A percentile compares a stretch with the other conserved stretches of the same genome.
Evolutionary conservation across 2,113 vertebrate genomes (phyloP).

Genomic region (Vulpes vulpes): DNA sequence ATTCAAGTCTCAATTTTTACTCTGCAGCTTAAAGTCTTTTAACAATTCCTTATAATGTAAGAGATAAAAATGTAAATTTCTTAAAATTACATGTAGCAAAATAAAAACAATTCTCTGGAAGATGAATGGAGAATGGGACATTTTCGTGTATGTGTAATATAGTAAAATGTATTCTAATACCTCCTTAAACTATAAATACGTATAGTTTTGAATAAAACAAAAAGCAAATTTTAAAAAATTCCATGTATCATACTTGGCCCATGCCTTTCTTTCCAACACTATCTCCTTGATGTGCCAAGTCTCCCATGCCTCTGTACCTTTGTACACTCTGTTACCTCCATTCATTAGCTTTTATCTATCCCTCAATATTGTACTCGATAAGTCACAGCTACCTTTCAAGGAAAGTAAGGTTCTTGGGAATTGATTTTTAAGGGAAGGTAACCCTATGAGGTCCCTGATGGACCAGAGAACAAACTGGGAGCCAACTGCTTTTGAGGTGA

Average conservation of each 20-base stretch:
- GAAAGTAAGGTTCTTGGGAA: neutral
- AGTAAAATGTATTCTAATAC: neutral
- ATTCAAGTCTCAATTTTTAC: neutral
- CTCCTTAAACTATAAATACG: neutral
- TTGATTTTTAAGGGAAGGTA: neutral
- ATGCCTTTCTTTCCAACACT: neutral
- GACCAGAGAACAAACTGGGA: neutral
- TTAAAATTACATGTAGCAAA: neutral
- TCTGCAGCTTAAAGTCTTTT: neutral
- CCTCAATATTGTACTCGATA: neutral
- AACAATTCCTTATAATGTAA: slow-evolving; percentile 21
- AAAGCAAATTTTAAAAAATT: neutral
- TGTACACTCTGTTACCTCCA: neutral
- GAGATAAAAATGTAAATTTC: slow-evolving; percentile 1
- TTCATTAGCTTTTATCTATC: neutral
- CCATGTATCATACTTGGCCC: neutral
- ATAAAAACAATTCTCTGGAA: neutral
- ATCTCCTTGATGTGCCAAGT: rapidly evolving
- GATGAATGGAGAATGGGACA: neutral
- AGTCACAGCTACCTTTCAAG: neutral
- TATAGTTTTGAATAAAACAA: neutral
- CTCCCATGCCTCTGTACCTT: neutral
- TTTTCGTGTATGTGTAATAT: neutral
- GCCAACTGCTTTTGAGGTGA: neutral
- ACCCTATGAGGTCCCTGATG: neutral